Base-by-base conservation (phyloP, 1,140 invertebrate species). In the Aphelenchoides fujianensis region DNA sequence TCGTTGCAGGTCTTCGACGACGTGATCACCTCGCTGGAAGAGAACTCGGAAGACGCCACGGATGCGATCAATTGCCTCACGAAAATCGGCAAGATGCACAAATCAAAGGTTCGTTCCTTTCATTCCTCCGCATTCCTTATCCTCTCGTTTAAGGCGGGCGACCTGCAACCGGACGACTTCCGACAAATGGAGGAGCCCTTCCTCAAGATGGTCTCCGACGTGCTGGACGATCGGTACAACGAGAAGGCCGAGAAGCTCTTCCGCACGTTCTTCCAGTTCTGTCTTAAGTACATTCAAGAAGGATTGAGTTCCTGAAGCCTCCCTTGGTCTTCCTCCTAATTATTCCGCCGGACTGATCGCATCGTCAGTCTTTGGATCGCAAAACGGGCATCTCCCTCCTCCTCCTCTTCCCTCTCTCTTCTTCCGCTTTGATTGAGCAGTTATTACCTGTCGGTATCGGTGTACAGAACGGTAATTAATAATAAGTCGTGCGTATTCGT, bases 211-310 rank as follows among this genome's bases (percentile, higher is more conserved):
- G 64, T 79, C 27, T 27, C 66, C 5, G 79, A 79, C 61, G 52
- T 79, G n/a, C 79, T 81, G 3, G 54, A 80, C 35, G 74, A 77
- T 62, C 32, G 76, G 32, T 79, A 72, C 57, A 79, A 81, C 35
- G 78, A 79, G 19, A 79, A 79, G 54, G 79, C 79, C 9, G 78
- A 79, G 53, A 79, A 35, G n/a, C 52, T 79, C 9, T 79, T 79
- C 48, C 31, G 73, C 34, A 81, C 75, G 37, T 79, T 81, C 73
- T 79, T 76, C 53, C 71, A 81, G 67, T 79, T 79, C 53, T 81
- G 79, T 59, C 54, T 81, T 19, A 77, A 63, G 62, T 81, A 80
- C 53, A 71, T 79, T 16, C 28, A 74, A 28, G 78, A 79, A 70
- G 78, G 78, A 12, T 79, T 79, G 35, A 76, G 76, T 53, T 63